These are phyloP conservation scores for Phrynocephalus vlangalii DNA, from an alignment of 2,797 vertebrate species.

Conservation along the genomic window DNA sequence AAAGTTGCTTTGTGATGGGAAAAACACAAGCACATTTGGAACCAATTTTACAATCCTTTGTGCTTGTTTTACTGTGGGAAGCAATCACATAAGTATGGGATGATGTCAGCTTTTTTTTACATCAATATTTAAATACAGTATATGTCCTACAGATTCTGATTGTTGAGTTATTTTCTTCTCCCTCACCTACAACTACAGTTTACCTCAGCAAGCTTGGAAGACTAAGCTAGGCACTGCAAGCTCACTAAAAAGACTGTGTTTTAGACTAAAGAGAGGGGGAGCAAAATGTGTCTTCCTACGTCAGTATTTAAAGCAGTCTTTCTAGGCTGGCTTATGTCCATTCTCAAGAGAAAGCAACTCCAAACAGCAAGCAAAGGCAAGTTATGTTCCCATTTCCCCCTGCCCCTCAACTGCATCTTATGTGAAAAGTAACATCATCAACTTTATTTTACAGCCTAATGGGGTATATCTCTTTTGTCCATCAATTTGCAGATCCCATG, in stretches of 20 bases:
- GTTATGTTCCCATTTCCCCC: background rate
- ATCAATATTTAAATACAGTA: background rate
- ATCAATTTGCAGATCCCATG: background rate
- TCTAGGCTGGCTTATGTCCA: background rate
- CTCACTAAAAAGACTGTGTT: background rate
- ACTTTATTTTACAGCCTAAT: background rate
- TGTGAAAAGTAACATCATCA: too few relatives aligned
- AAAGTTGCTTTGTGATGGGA: background rate
- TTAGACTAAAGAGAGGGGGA: background rate
- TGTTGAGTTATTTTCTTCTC: background rate
- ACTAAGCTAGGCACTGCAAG: background rate
- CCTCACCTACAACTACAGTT: background rate
- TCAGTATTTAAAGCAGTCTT: background rate
- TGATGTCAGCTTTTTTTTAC: conserved; percentile 23
- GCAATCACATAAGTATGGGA: background rate
- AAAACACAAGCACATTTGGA: conserved; percentile 11
- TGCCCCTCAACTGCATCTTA: background rate
- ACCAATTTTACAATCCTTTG: conserved; percentile 29
- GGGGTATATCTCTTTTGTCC: background rate
- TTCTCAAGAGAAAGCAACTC: background rate
- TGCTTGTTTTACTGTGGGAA: conserved; percentile 12
- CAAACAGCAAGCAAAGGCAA: background rate
- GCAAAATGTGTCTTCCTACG: background rate
- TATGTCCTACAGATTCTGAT: background rate
- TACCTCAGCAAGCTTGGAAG: background rate